Evolutionary conservation across 2,888 invertebrate species (phyloP), one percentile per base, ranked within the genome.

Genomic region (Drosophila meridiana): DNA sequence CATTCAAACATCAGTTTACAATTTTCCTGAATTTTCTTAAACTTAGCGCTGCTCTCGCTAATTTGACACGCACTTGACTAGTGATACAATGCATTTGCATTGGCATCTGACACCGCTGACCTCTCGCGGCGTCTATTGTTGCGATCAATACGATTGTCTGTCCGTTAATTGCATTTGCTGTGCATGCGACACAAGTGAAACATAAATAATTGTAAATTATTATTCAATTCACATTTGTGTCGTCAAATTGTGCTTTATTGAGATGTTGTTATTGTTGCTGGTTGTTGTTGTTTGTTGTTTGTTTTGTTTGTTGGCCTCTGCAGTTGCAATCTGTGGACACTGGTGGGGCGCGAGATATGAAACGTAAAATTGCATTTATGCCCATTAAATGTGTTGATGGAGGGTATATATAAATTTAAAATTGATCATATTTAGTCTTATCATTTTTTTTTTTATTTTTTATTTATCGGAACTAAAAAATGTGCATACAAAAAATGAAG

Each of bases 261-360:
- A 87, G 73, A 58, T 75, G 87, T 80, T 73, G 56, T 64, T 53
- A 61, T 47, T 40, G 59, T 43, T 43, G 6, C 6, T 42, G 42
- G 34, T 7, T 34, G 34, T 36, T 56, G 75, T 32, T 61, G 52
- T 2, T 2, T 28, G 9, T 11, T 69, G 61, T 60, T 55, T 42
- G 30, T 30, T 52, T 32, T 42, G 50, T 61, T 50, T 52, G 72
- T 32, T 59, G 47, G 82, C 43, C 62, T 55, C 45, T 53, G 55
- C 62, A 58, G 60, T 68, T 68, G 70, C 62, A 56, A 52, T 2
- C 47, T 71, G 67, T 72, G 73, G 76, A 67, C 71, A 73, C 68
- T 86, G 69, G 78, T 74, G 83, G 70, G 83, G 78, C 78, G 89
- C 85, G 83, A 90, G 90, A 90, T 80, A 86, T 80, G 58, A 88